Conservation (phyloP, 2,113 vertebrate genomes). For the Piaya cayana region DNA sequence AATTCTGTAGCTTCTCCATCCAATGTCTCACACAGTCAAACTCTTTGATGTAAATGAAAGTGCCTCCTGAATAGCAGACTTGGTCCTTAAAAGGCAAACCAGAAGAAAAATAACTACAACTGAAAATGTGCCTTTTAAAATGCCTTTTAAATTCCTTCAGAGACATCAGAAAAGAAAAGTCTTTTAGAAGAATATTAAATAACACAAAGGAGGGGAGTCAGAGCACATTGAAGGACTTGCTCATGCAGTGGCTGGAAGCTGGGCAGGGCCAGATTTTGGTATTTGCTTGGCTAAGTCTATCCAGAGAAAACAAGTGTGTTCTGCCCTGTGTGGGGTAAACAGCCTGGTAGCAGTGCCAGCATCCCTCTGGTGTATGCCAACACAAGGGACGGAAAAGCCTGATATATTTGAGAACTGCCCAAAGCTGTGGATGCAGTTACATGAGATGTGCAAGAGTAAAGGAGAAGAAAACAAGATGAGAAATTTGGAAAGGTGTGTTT, state of each 20-base stretch:
- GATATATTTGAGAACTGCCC: fast-evolving
- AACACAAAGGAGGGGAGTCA: not conserved
- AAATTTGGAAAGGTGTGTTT: not conserved
- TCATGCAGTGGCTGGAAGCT: not conserved
- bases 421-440: not conserved
- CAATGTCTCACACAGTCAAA: not conserved
- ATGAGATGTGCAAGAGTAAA: not conserved
- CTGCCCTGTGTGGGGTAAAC: not conserved
- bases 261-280: not conserved
- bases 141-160: not conserved
- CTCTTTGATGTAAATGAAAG: not conserved
- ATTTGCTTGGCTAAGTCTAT: not conserved
- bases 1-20: not conserved
- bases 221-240: not conserved
- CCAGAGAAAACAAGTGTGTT: not conserved
- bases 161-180: not conserved
- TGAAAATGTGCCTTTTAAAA: slow-evolving; percentile 20
- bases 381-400: not conserved
- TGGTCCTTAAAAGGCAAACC: slow-evolving; percentile 56
- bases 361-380: not conserved
- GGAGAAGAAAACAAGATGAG: not conserved
- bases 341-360: not conserved
- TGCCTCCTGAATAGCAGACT: not conserved
- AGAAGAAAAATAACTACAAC: not conserved
- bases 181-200: not conserved